Conservation (phyloP, 1,140 invertebrate species). For the Meteorus sp. region DNA sequence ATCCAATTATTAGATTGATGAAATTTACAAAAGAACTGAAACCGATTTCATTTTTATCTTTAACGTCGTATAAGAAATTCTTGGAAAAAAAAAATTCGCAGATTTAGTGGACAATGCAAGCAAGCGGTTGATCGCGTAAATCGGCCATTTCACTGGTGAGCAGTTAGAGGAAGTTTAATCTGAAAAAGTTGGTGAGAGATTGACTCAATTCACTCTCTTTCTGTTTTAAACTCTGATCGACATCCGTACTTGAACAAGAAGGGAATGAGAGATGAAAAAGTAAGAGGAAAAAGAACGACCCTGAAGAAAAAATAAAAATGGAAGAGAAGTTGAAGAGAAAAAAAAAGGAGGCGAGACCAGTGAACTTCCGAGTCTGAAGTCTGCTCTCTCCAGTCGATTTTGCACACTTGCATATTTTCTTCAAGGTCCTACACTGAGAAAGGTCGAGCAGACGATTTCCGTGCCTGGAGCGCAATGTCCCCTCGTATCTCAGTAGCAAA, state of each 20-base stretch:
- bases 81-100: too few relatives aligned
- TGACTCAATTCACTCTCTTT: slow-evolving; percentile 41
- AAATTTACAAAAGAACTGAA: too few relatives aligned
- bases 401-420: slow-evolving; percentile 17
- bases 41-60: too few relatives aligned
- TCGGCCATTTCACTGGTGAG: slow-evolving; percentile 41
- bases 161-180: slow-evolving; percentile 53
- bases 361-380: slow-evolving; percentile 54
- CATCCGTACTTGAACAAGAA: not conserved
- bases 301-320: too few relatives aligned
- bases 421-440: slow-evolving; percentile 7
- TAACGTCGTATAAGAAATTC: too few relatives aligned
- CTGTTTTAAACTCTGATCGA: not conserved
- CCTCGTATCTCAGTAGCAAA: slow-evolving; percentile 9
- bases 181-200: slow-evolving; percentile 46
- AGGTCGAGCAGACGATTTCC: slow-evolving; percentile 10
- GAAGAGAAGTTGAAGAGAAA: not conserved
- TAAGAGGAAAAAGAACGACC: not conserved
- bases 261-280: not conserved
- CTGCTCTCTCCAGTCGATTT: slow-evolving; percentile 26
- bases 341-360: slow-evolving; percentile 13
- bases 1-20: too few relatives aligned
- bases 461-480: slow-evolving; percentile 6
- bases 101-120: too few relatives aligned
- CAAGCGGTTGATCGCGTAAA: slow-evolving; percentile 2